Conservation (phyloP, 2,888 invertebrate genomes). For the Parascotia fuliginaria region DNA sequence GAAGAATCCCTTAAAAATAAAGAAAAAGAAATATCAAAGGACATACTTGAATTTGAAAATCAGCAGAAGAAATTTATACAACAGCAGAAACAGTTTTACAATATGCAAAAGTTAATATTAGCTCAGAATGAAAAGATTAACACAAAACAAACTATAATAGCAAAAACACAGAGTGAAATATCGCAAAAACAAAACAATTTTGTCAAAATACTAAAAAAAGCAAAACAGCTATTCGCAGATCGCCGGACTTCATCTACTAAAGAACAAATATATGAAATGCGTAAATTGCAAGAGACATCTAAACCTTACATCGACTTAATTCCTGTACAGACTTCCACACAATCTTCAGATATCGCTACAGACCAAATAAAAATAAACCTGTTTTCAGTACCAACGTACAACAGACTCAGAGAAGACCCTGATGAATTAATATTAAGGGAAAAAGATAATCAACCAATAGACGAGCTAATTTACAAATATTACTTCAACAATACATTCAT, state of each 20-base stretch:
- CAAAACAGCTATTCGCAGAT: conserved; percentile 61
- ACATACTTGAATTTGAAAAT: conserved; percentile 67
- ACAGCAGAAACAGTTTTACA: conserved; percentile 74
- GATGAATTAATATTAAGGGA: conserved; percentile 71
- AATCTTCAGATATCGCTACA: conserved; percentile 40
- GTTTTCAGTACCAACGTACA: conserved; percentile 61
- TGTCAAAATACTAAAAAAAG: conserved; percentile 70
- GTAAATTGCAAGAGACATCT: conserved; percentile 15
- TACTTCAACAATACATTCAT: conserved; percentile 80
- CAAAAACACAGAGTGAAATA: conserved; percentile 74
- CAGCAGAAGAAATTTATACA: conserved; percentile 73
- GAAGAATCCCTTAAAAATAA: conserved; percentile 57
- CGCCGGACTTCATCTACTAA: conserved; percentile 34
- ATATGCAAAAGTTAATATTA: conserved; percentile 71
- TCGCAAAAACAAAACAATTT: conserved; percentile 74
- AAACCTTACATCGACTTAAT: background rate
- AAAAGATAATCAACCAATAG: conserved; percentile 70
- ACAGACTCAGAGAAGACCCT: conserved; percentile 57
- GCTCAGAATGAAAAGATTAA: conserved; percentile 76
- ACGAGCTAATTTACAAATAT: conserved; percentile 78
- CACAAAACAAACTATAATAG: conserved; percentile 66
- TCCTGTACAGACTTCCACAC: conserved; percentile 31
- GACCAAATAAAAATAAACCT: conserved; percentile 74
- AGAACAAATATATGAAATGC: background rate
- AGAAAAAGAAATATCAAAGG: conserved; percentile 61